phyloP scores from a whole-genome alignment of 2,797 vertebrate genomes.

The Lacerta agilis region DNA sequence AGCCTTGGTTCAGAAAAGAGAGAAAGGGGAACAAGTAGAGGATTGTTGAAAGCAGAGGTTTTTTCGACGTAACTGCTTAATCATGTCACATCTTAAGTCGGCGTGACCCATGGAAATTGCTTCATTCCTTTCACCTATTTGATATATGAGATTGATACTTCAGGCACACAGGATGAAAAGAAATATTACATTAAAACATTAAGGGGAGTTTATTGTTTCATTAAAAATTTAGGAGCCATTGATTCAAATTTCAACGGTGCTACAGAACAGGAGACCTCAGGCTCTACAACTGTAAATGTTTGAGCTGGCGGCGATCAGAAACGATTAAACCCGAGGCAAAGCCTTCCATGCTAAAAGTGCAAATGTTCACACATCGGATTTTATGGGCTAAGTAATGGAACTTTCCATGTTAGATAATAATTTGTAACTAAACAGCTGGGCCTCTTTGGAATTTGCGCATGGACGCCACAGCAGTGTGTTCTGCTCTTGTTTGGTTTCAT shows the following conservation, averaged over 20 bases:
- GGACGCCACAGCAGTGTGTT: too few species aligned
- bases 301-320: constrained; percentile 26
- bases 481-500: not conserved
- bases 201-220: constrained; percentile 59
- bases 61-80: constrained; percentile 54
- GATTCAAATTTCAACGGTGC: constrained; percentile 56
- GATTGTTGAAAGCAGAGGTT: constrained; percentile 36
- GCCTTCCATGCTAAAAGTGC: constrained; percentile 14
- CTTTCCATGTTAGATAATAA: constrained; percentile 26
- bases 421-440: constrained; percentile 12
- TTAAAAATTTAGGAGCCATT: constrained; percentile 64
- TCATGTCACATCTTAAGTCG: constrained; percentile 51
- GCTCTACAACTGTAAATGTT: constrained; percentile 52
- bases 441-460: not conserved
- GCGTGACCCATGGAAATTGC: constrained; percentile 59
- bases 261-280: constrained; percentile 40
- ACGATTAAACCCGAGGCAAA: constrained; percentile 48
- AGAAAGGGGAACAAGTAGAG: not conserved
- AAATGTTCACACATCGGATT: constrained; percentile 28
- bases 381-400: constrained; percentile 52
- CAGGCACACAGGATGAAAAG: constrained; percentile 59
- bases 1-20: not conserved
- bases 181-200: constrained; percentile 53
- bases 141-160: constrained; percentile 58
- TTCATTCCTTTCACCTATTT: constrained; percentile 58